phyloP scores from a whole-genome alignment of 2,113 vertebrate genomes.

The Callaeas wilsoni region DNA sequence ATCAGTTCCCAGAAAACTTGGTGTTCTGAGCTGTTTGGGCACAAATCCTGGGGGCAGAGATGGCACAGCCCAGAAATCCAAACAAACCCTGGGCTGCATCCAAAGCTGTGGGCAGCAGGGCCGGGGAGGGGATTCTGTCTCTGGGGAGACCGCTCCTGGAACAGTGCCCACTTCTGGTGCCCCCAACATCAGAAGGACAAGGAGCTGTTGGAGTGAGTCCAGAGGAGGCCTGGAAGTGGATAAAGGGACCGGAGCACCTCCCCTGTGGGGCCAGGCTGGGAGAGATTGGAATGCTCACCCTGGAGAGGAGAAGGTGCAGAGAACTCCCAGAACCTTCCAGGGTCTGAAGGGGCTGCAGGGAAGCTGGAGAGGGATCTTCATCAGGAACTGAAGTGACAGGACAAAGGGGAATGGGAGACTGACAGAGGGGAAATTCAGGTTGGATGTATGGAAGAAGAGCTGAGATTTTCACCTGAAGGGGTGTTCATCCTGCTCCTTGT shows the following conservation, averaged over 20 bases:
- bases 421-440: background rate
- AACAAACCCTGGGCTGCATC: background rate
- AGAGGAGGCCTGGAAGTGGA: background rate
- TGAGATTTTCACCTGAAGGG: background rate
- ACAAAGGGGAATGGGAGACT: background rate
- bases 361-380: background rate
- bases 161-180: background rate
- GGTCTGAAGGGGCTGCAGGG: background rate
- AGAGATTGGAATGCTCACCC: background rate
- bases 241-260: background rate
- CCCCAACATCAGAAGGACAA: rapidly evolving
- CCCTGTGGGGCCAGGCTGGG: background rate
- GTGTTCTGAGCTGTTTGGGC: background rate
- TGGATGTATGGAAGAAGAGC: background rate
- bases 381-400: background rate
- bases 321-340: background rate
- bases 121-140: background rate
- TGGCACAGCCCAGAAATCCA: background rate
- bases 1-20: background rate
- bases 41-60: background rate
- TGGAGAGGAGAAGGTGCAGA: background rate
- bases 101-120: background rate
- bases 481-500: background rate
- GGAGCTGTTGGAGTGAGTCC: background rate
- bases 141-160: background rate